Conservation (phyloP, 2,797 vertebrate genomes). For the Hyperoplus lanceolatus region DNA sequence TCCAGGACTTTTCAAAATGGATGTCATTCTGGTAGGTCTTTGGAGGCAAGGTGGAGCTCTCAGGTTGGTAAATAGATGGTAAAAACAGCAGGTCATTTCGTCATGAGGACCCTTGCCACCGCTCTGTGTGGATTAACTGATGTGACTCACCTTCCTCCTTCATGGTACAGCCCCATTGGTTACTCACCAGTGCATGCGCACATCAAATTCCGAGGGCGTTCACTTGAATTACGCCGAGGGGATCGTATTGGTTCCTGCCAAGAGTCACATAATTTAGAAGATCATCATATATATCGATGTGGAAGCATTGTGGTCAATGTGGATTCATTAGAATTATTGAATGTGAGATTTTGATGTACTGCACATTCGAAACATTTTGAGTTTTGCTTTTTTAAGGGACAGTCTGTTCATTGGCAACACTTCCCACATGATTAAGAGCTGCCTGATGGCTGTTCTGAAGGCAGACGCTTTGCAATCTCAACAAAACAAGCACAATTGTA, state of each 20-base stretch:
- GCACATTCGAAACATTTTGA: constrained; percentile 48
- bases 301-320: constrained; percentile 62
- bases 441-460: constrained; percentile 29
- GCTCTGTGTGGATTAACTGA: constrained; percentile 57
- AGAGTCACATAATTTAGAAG: constrained; percentile 42
- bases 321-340: constrained; percentile 50
- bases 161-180: constrained; percentile 39
- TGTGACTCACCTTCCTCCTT: constrained; percentile 24
- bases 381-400: constrained; percentile 36
- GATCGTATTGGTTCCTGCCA: constrained; percentile 6
- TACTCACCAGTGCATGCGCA: constrained; percentile 59
- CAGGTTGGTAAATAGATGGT: constrained; percentile 47
- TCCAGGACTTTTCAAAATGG: constrained; percentile 32
- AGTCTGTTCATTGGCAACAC: constrained; percentile 27
- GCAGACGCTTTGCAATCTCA: constrained; percentile 43
- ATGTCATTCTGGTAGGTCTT: constrained; percentile 31
- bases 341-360: constrained; percentile 53
- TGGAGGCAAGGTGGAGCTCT: constrained; percentile 28
- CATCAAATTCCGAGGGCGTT: constrained; percentile 40
- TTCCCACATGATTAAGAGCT: constrained; percentile 38
- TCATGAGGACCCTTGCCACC: constrained; percentile 9
- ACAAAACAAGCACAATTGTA: constrained; percentile 56
- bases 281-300: constrained; percentile 61
- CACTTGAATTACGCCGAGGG: constrained; percentile 39
- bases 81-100: constrained; percentile 12